These are phyloP conservation scores for Therioaphis trifolii DNA, from an alignment of 2,888 invertebrate genomes.

Conservation along the genomic window DNA sequence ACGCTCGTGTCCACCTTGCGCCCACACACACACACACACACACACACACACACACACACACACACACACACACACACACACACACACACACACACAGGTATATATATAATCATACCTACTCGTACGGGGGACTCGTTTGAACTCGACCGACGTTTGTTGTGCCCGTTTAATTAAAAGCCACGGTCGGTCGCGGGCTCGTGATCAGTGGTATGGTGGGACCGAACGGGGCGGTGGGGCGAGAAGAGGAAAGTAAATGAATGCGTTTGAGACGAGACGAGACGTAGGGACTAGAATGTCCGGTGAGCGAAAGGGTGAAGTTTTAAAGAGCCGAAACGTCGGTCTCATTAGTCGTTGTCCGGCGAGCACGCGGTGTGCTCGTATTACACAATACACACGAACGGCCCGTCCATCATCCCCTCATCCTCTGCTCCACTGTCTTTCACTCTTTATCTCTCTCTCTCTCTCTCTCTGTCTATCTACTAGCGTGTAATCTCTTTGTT, in stretches of 20 bases:
- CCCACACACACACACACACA: too few species aligned
- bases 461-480: too few species aligned
- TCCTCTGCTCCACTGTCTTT: background rate
- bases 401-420: slow-evolving; percentile 35
- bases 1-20: too few species aligned
- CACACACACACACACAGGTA: too few species aligned
- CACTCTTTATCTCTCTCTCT: background rate
- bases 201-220: background rate
- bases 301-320: slow-evolving; percentile 55
- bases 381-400: background rate
- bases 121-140: slow-evolving; percentile 31
- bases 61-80: too few species aligned
- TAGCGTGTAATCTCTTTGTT: slow-evolving; percentile 43
- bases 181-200: too few species aligned
- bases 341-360: slow-evolving; percentile 64
- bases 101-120: too few species aligned
- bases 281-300: slow-evolving; percentile 25
- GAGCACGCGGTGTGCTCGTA: slow-evolving; percentile 55
- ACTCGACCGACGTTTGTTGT: slow-evolving; percentile 17
- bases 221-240: background rate
- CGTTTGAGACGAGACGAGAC: slow-evolving; percentile 25
- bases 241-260: background rate
- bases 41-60: too few species aligned
- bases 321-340: slow-evolving; percentile 63
- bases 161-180: slow-evolving; percentile 57